These are phyloP conservation scores for Aethes cnicana DNA, from an alignment of 2,888 invertebrate species.

Conservation along the genomic window DNA sequence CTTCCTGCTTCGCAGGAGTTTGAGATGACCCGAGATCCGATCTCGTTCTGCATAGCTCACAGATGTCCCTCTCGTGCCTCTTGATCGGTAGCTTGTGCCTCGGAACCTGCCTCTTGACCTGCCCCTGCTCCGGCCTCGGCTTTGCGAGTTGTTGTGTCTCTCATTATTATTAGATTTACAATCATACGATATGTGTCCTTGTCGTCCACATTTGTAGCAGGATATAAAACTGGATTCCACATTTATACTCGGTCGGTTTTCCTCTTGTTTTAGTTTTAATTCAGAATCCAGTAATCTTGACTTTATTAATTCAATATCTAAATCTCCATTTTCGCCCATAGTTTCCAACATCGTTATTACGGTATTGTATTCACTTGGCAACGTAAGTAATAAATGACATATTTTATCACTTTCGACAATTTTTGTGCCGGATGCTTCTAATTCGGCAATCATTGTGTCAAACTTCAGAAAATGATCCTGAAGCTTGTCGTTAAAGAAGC, in stretches of 20 bases:
- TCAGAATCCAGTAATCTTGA: neutral
- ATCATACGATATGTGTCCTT: neutral
- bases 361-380: slow-evolving; percentile 1
- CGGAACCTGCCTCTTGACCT: neutral
- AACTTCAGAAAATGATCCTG: neutral
- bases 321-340: neutral
- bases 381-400: neutral
- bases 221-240: neutral
- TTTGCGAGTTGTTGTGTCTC: too few species aligned
- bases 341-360: slow-evolving; percentile 11
- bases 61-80: neutral
- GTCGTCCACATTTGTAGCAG: neutral
- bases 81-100: too few species aligned
- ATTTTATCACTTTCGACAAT: neutral
- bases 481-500: neutral
- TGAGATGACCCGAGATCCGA: too few species aligned
- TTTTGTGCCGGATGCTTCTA: neutral
- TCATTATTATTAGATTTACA: too few species aligned
- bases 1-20: too few species aligned
- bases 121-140: neutral
- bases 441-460: neutral
- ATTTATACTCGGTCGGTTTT: neutral
- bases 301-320: neutral
- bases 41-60: neutral
- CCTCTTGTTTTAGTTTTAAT: neutral